phyloP scores from a whole-genome alignment of 2,888 invertebrate genomes.

The Rhingia campestris region DNA sequence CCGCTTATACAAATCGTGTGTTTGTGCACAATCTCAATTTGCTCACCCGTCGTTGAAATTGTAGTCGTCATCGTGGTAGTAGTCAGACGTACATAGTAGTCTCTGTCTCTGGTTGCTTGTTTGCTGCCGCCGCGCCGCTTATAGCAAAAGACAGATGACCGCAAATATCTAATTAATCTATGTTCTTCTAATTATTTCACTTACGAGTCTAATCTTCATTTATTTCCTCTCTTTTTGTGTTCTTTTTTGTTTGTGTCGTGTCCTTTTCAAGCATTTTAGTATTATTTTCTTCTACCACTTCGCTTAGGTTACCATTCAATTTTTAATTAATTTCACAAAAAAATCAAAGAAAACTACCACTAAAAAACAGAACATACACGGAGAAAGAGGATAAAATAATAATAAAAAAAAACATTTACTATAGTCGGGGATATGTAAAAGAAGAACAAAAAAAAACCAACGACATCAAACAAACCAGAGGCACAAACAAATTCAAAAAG shows the following conservation, averaged over 20 bases:
- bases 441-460: constrained; percentile 20
- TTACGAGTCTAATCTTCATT: constrained; percentile 71
- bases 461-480: constrained; percentile 63
- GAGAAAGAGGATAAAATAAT: constrained; percentile 1
- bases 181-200: constrained; percentile 74
- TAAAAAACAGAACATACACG: neutral
- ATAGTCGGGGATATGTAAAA: constrained; percentile 9
- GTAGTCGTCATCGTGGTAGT: constrained; percentile 18
- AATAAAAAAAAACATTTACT: constrained; percentile 12
- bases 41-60: constrained; percentile 51
- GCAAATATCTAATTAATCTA: constrained; percentile 74
- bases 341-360: constrained; percentile 47
- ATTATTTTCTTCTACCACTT: neutral
- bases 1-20: constrained; percentile 43
- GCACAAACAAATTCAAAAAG: constrained; percentile 54
- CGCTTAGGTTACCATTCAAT: constrained; percentile 54
- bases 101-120: constrained; percentile 23
- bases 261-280: constrained; percentile 9
- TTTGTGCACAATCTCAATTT: constrained; percentile 61
- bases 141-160: constrained; percentile 65
- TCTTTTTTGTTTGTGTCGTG: constrained; percentile 9
- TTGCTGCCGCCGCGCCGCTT: constrained; percentile 19
- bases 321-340: constrained; percentile 70
- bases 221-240: constrained; percentile 28
- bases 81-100: neutral